Percentiles rank a stretch among this genome's conserved stretches.
These are phyloP conservation scores for Carposina sasakii DNA, from an alignment of 1,140 invertebrate species.

Conservation along the genomic window DNA sequence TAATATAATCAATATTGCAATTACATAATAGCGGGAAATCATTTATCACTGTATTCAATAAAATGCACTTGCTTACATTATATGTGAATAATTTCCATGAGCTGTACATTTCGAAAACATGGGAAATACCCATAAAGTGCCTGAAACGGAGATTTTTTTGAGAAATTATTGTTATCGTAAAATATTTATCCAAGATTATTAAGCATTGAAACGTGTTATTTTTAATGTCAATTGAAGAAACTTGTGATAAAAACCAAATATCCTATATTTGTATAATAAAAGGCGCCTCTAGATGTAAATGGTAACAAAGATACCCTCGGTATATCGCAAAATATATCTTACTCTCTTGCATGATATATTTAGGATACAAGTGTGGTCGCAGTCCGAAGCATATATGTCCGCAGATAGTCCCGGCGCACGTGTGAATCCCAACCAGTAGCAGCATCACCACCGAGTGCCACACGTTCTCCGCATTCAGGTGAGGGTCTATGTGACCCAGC, in stretches of 20 bases:
- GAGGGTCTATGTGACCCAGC: conserved; percentile 54
- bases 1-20: neutral
- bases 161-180: no score
- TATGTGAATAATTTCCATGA: conserved; percentile 44
- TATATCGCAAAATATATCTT: conserved; percentile 16
- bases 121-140: conserved; percentile 57
- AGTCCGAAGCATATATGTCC: no score
- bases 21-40: neutral
- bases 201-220: no score
- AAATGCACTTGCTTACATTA: conserved; percentile 37
- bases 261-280: no score
- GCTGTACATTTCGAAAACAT: conserved; percentile 58
- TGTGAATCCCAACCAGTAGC: conserved; percentile 37
- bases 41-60: neutral
- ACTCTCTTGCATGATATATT: conserved; percentile 47
- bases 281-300: no score
- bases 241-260: no score
- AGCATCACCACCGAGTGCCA: conserved; percentile 46
- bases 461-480: conserved; percentile 50
- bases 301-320: no score
- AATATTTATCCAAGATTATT: no score
- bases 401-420: conserved; percentile 38
- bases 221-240: no score
- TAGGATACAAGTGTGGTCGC: no score
- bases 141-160: no score